Conservation (phyloP, 1,140 invertebrate species). For the Belonocnema kinseyi region DNA sequence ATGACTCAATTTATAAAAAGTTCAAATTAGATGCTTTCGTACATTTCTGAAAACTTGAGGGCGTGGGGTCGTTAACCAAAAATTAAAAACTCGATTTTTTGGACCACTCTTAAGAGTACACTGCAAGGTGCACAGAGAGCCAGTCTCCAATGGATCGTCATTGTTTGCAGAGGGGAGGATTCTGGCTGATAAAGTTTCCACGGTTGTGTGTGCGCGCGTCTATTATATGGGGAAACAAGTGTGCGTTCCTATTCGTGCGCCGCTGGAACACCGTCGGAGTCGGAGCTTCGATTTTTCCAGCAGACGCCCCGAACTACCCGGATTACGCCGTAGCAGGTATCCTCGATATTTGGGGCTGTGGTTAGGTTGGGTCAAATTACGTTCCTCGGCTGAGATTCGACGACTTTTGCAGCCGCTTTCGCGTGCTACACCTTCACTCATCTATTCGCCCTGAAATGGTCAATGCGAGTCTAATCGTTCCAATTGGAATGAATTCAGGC, state of each 20-base stretch:
- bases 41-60: too few species aligned
- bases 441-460: background rate
- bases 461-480: background rate
- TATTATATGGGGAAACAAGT: background rate
- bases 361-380: constrained; percentile 13
- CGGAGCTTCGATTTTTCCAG: background rate
- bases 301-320: background rate
- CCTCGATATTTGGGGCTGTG: background rate
- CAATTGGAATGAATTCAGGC: background rate
- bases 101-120: too few species aligned
- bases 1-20: too few species aligned
- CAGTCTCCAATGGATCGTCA: background rate
- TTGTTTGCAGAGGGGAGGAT: background rate
- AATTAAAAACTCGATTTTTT: too few species aligned
- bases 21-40: too few species aligned
- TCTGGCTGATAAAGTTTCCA: background rate
- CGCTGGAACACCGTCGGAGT: background rate
- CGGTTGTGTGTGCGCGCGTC: background rate
- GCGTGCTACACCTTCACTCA: background rate
- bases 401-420: constrained; percentile 1
- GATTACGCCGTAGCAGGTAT: background rate
- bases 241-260: background rate
- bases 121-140: too few species aligned
- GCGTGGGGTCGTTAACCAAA: too few species aligned
- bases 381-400: constrained; percentile 5